Evolutionary conservation across 2,113 vertebrate species (phyloP).

Genomic region (Hippocampus comes): DNA sequence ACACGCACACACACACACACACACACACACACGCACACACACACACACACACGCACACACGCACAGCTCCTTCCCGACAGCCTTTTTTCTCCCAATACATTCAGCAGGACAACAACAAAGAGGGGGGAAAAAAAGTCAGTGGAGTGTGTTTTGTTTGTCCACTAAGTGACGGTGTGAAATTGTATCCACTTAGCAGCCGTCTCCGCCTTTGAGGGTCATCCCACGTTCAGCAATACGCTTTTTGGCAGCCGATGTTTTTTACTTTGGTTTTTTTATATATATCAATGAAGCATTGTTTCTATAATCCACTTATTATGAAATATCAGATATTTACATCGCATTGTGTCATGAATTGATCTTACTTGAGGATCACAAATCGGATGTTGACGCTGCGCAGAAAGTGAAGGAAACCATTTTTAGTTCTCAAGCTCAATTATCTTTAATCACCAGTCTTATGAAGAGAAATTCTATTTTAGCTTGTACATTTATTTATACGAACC

Average conservation of each 20-base stretch:
- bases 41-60: background rate
- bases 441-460: too few species aligned
- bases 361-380: too few species aligned
- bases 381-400: too few species aligned
- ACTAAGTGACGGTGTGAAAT: constrained; percentile 3
- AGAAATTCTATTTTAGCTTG: too few species aligned
- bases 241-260: constrained; percentile 1
- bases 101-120: background rate
- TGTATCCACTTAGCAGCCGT: background rate
- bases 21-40: background rate
- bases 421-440: too few species aligned
- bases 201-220: background rate
- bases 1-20: background rate
- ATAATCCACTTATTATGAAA: too few species aligned
- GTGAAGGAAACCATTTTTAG: too few species aligned
- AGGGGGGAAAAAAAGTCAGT: constrained; percentile 1
- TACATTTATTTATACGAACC: too few species aligned
- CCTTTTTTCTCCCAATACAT: background rate
- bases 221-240: background rate
- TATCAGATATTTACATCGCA: too few species aligned
- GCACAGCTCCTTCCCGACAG: background rate
- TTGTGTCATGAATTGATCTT: too few species aligned
- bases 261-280: background rate
- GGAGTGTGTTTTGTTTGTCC: constrained; percentile 15
- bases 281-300: too few species aligned